phyloP scores from a whole-genome alignment of 2,113 vertebrate species.

The Bos indicus region DNA sequence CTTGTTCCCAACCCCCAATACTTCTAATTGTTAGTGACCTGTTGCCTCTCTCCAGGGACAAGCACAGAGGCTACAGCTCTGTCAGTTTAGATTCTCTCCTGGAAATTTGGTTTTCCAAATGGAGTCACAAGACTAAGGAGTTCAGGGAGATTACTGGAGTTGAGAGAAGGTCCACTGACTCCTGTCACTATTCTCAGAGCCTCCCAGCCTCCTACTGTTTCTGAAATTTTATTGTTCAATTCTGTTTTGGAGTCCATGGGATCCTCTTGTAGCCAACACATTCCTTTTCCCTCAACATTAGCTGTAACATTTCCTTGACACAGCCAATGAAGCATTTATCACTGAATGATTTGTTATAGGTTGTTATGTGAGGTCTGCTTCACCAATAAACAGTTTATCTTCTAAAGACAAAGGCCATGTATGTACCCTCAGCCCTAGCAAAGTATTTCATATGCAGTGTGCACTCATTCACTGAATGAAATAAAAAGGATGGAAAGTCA shows the following conservation, averaged over 20 bases:
- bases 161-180: background rate
- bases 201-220: background rate
- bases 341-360: background rate
- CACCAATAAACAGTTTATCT: background rate
- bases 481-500: background rate
- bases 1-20: too few relatives aligned
- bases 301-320: background rate
- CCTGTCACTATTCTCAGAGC: background rate
- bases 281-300: constrained; percentile 20
- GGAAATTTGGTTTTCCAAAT: background rate
- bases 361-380: background rate
- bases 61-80: background rate
- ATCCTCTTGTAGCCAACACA: constrained; percentile 29
- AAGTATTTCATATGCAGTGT: background rate
- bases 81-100: background rate
- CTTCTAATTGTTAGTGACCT: background rate
- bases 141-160: background rate
- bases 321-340: background rate
- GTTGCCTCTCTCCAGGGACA: background rate
- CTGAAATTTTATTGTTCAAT: background rate
- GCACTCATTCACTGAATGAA: background rate
- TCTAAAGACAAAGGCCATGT: background rate
- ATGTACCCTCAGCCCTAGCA: background rate
- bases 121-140: background rate
- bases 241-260: background rate